phyloP scores from a whole-genome alignment of 2,113 vertebrate genomes.

The Ameiurus melas region DNA sequence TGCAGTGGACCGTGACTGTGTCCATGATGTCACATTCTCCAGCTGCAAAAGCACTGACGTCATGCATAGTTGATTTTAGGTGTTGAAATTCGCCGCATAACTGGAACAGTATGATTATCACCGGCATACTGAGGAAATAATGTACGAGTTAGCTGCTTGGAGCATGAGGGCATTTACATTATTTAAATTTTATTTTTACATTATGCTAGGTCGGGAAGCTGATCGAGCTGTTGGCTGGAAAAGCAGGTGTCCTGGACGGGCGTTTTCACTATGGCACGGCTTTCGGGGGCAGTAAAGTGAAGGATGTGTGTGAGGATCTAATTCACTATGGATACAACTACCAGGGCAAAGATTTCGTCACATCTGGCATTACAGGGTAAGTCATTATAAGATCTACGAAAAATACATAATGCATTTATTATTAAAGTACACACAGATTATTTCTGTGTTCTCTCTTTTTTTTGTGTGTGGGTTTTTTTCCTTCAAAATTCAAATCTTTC shows the following conservation, averaged over 20 bases:
- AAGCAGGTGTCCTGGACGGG: slow-evolving; percentile 91
- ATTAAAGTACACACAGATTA: neutral
- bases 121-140: neutral
- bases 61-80: neutral
- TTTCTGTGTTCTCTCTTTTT: neutral
- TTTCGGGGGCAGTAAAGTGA: slow-evolving; percentile 97
- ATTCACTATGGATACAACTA: slow-evolving; percentile 97
- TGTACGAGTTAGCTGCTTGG: neutral
- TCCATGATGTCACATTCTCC: slow-evolving; percentile 50
- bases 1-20: slow-evolving; percentile 24
- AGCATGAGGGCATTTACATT: neutral
- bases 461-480: too few species aligned
- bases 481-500: neutral
- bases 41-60: slow-evolving; percentile 50
- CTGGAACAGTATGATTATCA: neutral
- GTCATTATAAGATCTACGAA: neutral
- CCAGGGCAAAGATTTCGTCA: slow-evolving; percentile 96
- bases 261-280: slow-evolving; percentile 96
- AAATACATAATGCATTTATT: neutral
- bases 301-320: slow-evolving; percentile 97
- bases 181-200: too few species aligned
- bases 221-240: slow-evolving; percentile 94
- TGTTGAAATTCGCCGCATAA: neutral
- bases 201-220: slow-evolving; percentile 88
- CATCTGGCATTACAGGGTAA: slow-evolving; percentile 98